Evolutionary conservation across 37 sponge, comb jelly and placozoan genomes (phyloP), one percentile per base, ranked within the genome.

Genomic region (Beroe ovata): DNA sequence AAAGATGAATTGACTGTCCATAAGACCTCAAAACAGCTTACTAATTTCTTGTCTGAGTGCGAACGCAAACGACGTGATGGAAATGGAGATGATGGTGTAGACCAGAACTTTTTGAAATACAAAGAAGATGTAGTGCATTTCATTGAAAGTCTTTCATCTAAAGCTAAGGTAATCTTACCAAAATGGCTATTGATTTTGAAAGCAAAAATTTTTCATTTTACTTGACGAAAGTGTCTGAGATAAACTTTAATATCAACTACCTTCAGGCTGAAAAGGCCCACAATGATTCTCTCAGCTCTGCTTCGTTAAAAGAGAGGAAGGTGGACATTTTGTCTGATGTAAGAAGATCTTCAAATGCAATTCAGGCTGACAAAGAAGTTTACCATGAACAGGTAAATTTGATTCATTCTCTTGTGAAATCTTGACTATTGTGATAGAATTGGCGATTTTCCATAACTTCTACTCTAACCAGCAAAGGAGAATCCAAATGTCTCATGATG

Each of bases 341-440:
- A 3, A 8, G 84, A 40, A 30, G 54, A 42, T 39, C 38, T 11
- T 42, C 54, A 16, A 77, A 42, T 39, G 84, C 54, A 40, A n/a
- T 77, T 21, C 47, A 36, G n/a, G 84, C 84, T 40, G 84, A 77
- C 54, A 19, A 77, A 42, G 36, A 42, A 77, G 84, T 42, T 6
- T 23, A 77, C 21, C 20, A 21, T 20, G 84, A 77, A 20, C 42
- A 77, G 84, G 84, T 77, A n/a, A n/a, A n/a, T 62, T 62, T 26
- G 63, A 62, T 47, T n/a, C n/a, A n/a, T n/a, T n/a, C n/a, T n/a
- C n/a, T n/a, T n/a, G n/a, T n/a, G n/a, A n/a, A n/a, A n/a, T n/a
- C n/a, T n/a, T n/a, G n/a, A n/a, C n/a, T n/a, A n/a, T n/a, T n/a
- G n/a, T n/a, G n/a, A n/a, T n/a, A n/a, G n/a, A n/a, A n/a, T n/a